These are phyloP conservation scores for Hermaeophaga mercurialis DNA, from an alignment of 2,888 invertebrate genomes.

Conservation along the genomic window DNA sequence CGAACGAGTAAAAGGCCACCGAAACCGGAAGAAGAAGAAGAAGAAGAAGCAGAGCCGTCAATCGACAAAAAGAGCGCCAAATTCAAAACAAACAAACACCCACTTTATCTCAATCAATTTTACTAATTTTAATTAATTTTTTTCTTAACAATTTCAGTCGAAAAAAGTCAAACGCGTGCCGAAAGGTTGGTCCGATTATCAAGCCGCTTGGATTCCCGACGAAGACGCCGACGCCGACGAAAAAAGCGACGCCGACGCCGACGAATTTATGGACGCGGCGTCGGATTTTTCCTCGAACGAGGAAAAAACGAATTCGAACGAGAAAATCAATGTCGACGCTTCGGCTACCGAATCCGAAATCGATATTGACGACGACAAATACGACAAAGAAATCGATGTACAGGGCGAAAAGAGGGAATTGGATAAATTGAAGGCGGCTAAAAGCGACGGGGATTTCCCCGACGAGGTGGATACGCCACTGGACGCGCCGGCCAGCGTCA, in stretches of 20 bases:
- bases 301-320: slow-evolving; percentile 55
- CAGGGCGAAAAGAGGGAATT: slow-evolving; percentile 79
- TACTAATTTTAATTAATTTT: too few species aligned
- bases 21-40: too few species aligned
- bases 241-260: slow-evolving; percentile 61
- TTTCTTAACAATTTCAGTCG: slow-evolving; percentile 27
- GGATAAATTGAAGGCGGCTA: slow-evolving; percentile 72
- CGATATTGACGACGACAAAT: slow-evolving; percentile 69
- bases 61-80: too few species aligned
- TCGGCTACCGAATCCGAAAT: slow-evolving; percentile 69
- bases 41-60: too few species aligned
- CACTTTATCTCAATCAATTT: too few species aligned
- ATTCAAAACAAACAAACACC: too few species aligned
- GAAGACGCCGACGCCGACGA: slow-evolving; percentile 65
- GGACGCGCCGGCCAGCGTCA: slow-evolving; percentile 77
- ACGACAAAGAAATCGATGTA: slow-evolving; percentile 74
- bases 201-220: slow-evolving; percentile 92
- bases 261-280: slow-evolving; percentile 47
- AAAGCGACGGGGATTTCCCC: slow-evolving; percentile 85
- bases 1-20: too few species aligned
- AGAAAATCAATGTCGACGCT: slow-evolving; percentile 70
- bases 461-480: slow-evolving; percentile 97
- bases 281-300: too few species aligned
- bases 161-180: slow-evolving; percentile 80
- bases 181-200: slow-evolving; percentile 96